phyloP scores from a whole-genome alignment of 2,888 invertebrate genomes.

The Arge pagana region DNA sequence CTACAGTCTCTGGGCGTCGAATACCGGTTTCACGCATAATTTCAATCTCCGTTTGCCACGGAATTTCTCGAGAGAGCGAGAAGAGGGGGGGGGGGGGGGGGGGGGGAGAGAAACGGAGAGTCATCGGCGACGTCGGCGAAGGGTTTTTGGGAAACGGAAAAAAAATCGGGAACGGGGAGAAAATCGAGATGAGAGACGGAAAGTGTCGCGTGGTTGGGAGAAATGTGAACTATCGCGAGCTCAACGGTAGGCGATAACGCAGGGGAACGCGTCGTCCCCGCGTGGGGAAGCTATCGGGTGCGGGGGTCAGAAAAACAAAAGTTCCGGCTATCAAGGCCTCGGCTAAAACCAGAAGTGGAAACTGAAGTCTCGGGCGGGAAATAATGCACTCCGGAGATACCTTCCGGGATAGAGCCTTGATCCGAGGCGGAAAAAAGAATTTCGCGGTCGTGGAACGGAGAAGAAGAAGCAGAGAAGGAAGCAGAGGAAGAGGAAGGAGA shows the following conservation, averaged over 20 bases:
- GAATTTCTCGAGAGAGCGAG: background rate
- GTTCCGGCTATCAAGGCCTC: slow-evolving; percentile 33
- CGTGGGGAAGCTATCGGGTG: no score
- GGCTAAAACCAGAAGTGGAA: slow-evolving; percentile 11
- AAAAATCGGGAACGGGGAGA: no score
- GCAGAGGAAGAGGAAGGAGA: slow-evolving; percentile 2
- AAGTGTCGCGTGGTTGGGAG: no score
- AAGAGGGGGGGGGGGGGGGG: background rate
- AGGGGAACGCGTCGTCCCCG: no score
- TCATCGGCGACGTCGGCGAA: no score
- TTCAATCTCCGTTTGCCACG: slow-evolving; percentile 9
- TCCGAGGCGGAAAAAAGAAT: slow-evolving; percentile 29
- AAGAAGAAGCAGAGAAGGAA: no score
- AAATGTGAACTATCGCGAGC: no score
- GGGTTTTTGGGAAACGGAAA: no score
- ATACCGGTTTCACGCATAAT: slow-evolving; percentile 34
- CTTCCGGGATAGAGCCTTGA: slow-evolving; percentile 36
- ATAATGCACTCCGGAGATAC: slow-evolving; percentile 46
- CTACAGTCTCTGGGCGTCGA: slow-evolving; percentile 37
- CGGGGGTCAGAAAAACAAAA: slow-evolving; percentile 36
- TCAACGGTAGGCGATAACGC: no score
- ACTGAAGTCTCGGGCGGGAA: slow-evolving; percentile 39
- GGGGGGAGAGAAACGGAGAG: slow-evolving; percentile 1
- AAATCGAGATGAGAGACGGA: no score
- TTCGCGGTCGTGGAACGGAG: background rate